Evolutionary conservation across 2,888 invertebrate species (phyloP).

Genomic region (Molanna angustata): DNA sequence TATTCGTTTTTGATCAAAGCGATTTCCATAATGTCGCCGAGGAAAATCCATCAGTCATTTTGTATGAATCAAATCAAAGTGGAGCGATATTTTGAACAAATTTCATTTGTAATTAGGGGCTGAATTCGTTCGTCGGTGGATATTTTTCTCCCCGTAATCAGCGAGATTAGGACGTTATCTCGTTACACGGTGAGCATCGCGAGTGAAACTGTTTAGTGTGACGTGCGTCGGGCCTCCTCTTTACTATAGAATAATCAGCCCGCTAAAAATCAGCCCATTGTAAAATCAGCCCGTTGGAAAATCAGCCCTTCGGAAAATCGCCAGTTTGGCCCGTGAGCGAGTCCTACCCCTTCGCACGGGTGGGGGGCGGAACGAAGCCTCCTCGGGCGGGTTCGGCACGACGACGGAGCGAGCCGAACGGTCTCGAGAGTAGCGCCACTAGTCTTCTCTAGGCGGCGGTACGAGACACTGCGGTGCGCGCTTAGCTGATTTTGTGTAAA

Average conservation of each 20-base stretch:
- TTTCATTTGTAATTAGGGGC: no score
- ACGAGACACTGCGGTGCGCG: not conserved
- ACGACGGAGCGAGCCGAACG: slow-evolving; percentile 2
- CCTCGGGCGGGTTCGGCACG: not conserved
- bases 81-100: no score
- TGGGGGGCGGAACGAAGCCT: not conserved
- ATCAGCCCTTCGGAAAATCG: slow-evolving; percentile 9
- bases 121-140: no score
- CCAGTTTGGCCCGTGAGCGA: not conserved
- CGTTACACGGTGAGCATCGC: not conserved
- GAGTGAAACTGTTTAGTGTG: not conserved
- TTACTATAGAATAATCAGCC: slow-evolving; percentile 9
- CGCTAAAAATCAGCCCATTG: slow-evolving; percentile 5
- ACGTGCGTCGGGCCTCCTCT: not conserved
- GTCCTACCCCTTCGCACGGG: not conserved
- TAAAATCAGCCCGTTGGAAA: slow-evolving; percentile 2
- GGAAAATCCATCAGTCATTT: no score
- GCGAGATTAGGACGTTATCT: no score
- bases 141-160: no score
- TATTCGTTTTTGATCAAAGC: no score
- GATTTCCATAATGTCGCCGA: no score
- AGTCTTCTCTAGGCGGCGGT: slow-evolving; percentile 4
- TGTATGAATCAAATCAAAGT: no score
- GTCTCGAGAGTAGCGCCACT: slow-evolving; percentile 7
- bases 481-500: no score